phyloP scores from a whole-genome alignment of 2,888 invertebrate species.

The Plagodis pulveraria region DNA sequence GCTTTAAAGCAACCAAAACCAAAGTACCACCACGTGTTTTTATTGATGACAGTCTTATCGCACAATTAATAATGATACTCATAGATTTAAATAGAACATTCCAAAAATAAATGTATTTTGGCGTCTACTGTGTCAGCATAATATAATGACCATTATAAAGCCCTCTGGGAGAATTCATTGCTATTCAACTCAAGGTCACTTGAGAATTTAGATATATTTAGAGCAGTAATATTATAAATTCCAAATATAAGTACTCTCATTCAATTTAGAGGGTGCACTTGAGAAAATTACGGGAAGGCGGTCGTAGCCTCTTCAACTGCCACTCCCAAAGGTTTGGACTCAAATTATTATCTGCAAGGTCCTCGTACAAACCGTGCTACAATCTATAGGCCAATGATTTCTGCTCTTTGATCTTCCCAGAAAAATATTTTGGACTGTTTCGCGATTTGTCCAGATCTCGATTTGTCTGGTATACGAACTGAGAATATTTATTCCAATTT shows the following conservation, averaged over 20 bases:
- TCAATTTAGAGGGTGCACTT: constrained; percentile 73
- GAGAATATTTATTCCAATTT: too few species aligned
- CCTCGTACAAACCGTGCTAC: constrained; percentile 51
- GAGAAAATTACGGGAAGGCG: constrained; percentile 80
- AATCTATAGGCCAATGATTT: constrained; percentile 51
- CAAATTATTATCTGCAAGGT: constrained; percentile 72
- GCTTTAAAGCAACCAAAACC: too few species aligned
- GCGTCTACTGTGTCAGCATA: neutral
- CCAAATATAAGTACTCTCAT: constrained; percentile 75
- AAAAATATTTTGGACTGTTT: constrained; percentile 11
- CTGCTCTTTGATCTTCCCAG: constrained; percentile 29
- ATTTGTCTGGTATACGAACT: too few species aligned
- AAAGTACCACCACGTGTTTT: too few species aligned
- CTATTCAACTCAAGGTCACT: constrained; percentile 55
- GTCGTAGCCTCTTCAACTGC: constrained; percentile 73
- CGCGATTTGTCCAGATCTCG: too few species aligned
- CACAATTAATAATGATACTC: too few species aligned
- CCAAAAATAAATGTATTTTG: neutral
- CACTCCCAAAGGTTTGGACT: constrained; percentile 71
- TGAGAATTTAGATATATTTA: constrained; percentile 65
- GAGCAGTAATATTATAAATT: constrained; percentile 82
- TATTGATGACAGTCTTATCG: too few species aligned
- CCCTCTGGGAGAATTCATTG: constrained; percentile 51
- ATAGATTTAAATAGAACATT: neutral
- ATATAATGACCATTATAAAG: constrained; percentile 18